Evolutionary conservation across 2,113 vertebrate species (phyloP).

Genomic region (Heterocephalus glaber): DNA sequence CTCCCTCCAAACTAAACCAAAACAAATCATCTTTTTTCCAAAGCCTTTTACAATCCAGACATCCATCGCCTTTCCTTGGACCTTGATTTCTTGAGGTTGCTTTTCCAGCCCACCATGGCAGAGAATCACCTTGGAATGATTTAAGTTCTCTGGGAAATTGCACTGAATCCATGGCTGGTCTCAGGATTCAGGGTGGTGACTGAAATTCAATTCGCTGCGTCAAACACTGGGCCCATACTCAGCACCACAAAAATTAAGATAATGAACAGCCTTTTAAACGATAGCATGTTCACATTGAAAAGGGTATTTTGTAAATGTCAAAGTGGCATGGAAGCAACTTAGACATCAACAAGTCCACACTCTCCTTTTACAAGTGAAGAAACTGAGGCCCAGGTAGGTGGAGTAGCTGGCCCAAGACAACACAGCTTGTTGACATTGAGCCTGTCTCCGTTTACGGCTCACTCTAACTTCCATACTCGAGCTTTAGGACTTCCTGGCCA

Average conservation of each 20-base stretch:
- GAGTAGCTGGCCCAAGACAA: background rate
- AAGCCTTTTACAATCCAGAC: background rate
- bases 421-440: background rate
- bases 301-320: background rate
- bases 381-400: background rate
- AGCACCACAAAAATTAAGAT: background rate
- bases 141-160: background rate
- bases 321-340: background rate
- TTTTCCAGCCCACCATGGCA: background rate
- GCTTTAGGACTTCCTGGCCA: background rate
- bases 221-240: background rate
- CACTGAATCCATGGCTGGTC: background rate
- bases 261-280: background rate
- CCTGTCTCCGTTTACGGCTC: background rate
- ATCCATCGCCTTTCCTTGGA: background rate
- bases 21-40: background rate
- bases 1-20: conserved; percentile 15
- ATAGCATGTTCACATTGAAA: background rate
- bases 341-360: background rate
- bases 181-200: background rate
- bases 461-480: background rate
- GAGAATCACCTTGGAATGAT: background rate
- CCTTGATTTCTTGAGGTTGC: background rate
- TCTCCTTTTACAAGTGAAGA: conserved; percentile 12
- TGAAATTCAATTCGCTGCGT: background rate